Evolutionary conservation across 1,140 invertebrate genomes (phyloP), one percentile per base, ranked within the genome.

Genomic region (Tetragnatha versicolor): DNA sequence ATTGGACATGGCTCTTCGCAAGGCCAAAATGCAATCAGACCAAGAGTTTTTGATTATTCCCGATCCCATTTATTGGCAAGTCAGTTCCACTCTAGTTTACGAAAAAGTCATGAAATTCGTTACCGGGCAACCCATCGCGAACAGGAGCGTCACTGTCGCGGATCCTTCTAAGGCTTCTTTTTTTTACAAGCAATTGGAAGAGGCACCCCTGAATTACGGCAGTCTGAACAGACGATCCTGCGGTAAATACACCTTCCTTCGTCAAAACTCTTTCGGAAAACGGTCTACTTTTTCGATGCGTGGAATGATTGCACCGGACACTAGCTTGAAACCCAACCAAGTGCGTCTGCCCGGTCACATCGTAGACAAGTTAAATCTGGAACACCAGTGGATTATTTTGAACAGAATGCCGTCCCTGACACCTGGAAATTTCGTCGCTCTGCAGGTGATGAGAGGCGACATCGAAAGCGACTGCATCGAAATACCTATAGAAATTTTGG

Each of bases 31-130:
- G 1, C 5, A 58, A 42, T 2, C 22, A 3, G 27, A 72, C 25
- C 55, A 73, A 61, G 55, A 73, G 1, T 73, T 73, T 61, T 35
- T 73, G 4, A 9, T 73, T 5, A 10, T 73, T 3, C 69, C 69
- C 3, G 69, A 73, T 73, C 55, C 69, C 1, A 73, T 73, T 47
- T 73, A 60, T 33, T 73, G 69, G 69, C 69, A 73, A 73, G 53
- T 73, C 1, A 4, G 35, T 1, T 55, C 69, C 10, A 73, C 69
- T 6, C 45, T 73, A 0, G 39, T 60, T 2, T 73, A 73, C 25
- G 69, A 73, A 22, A 73, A 73, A 22, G 29, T 45, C 3, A 42
- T 45, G 27, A 73, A 73, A 14, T 73, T 73, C 33, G 55, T 73
- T 4, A n/a, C 2, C 4, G 53, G 53, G 7, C 5, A 12, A 12